Conservation (phyloP, 2,113 vertebrate species). For the Elanus axillaris region DNA sequence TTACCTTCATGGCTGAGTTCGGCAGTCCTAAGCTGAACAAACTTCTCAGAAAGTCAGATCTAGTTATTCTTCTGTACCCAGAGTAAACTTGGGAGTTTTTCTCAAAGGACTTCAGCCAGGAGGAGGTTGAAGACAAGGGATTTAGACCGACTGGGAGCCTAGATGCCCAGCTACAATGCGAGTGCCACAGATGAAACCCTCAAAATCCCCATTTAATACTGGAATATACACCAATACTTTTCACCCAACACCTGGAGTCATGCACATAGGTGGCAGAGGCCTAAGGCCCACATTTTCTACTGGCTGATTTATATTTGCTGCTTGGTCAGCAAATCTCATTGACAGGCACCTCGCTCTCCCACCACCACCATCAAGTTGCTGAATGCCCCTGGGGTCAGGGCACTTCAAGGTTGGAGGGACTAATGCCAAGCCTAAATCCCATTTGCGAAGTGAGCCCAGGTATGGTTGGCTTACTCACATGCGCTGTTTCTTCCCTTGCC, state of each 20-base stretch:
- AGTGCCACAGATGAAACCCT: background rate
- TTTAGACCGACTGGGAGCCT: background rate
- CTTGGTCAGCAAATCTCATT: background rate
- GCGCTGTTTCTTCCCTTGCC: background rate
- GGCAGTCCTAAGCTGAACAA: background rate
- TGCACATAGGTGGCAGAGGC: background rate
- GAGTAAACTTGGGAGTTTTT: background rate
- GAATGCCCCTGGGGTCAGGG: rapidly evolving
- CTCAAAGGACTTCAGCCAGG: background rate
- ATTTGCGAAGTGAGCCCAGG: background rate
- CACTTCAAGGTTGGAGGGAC: background rate
- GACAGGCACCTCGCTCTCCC: background rate
- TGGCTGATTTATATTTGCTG: background rate
- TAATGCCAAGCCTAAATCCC: background rate
- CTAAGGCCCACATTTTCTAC: background rate
- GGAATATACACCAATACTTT: background rate
- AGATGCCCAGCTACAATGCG: background rate
- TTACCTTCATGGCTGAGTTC: background rate
- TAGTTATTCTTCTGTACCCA: background rate
- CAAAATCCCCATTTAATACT: background rate
- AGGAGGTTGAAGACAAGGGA: background rate
- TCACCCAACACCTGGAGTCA: background rate
- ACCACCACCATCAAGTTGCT: rapidly evolving
- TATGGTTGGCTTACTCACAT: background rate
- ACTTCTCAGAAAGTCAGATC: background rate